Percentiles rank a stretch among this genome's conserved stretches.
Conservation (phyloP, 2,888 invertebrate species). For the Steromphala cineraria region DNA sequence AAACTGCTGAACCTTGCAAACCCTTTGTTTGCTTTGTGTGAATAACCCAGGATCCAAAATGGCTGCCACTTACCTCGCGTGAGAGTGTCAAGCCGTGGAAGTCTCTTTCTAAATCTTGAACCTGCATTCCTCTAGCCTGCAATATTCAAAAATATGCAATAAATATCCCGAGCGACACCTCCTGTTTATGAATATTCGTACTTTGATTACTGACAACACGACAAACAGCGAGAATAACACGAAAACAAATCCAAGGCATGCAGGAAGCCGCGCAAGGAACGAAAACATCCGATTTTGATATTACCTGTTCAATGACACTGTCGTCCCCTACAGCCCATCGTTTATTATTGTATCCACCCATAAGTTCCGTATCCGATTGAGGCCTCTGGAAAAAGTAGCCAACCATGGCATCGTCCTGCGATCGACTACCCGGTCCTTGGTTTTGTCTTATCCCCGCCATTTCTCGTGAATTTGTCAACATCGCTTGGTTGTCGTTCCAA, state of each 20-base stretch:
- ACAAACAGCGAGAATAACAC: not conserved
- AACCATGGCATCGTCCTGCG: slow-evolving; percentile 93
- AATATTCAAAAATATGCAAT: slow-evolving; percentile 27
- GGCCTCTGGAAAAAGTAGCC: slow-evolving; percentile 93
- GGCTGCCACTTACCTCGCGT: slow-evolving; percentile 55
- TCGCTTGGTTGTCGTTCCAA: slow-evolving; percentile 68
- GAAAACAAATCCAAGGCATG: slow-evolving; percentile 8
- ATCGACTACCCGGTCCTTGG: slow-evolving; percentile 62
- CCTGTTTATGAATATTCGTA: not conserved
- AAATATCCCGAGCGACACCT: not conserved
- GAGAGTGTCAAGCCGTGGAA: slow-evolving; percentile 67
- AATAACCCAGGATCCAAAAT: slow-evolving; percentile 25
- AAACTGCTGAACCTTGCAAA: not conserved
- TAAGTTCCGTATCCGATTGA: slow-evolving; percentile 87
- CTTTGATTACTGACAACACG: not conserved
- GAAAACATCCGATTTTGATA: slow-evolving; percentile 13
- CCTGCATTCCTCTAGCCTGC: slow-evolving; percentile 59
- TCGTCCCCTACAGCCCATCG: slow-evolving; percentile 92
- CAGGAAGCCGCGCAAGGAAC: slow-evolving; percentile 3
- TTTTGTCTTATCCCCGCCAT: slow-evolving; percentile 65
- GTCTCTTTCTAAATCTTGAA: slow-evolving; percentile 71
- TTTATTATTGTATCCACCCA: slow-evolving; percentile 74
- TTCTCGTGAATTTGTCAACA: slow-evolving; percentile 62
- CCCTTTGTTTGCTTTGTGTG: slow-evolving; percentile 36
- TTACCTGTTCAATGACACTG: slow-evolving; percentile 81